Percentiles rank a stretch among this genome's conserved stretches.
Evolutionary conservation across 2,888 invertebrate genomes (phyloP).

Genomic region (Lepidonotus clava): DNA sequence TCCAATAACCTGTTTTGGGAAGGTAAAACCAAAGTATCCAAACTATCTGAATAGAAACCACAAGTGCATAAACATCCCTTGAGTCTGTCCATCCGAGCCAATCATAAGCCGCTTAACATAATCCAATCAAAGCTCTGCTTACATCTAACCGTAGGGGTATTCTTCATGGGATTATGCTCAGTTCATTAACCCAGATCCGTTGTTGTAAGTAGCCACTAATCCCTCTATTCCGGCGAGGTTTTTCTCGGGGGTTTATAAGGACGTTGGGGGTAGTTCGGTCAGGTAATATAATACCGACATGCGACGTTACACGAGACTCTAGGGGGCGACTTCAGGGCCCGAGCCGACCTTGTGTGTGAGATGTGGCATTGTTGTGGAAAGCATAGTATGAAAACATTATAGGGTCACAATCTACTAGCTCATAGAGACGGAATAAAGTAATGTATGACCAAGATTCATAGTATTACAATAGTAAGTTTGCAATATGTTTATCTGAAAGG

Average conservation of each 20-base stretch:
- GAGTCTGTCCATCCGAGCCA: neutral
- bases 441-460: too few species aligned
- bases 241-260: neutral
- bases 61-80: neutral
- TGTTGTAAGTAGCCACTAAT: neutral
- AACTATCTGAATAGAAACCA: too few species aligned
- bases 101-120: constrained; percentile 22
- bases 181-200: constrained; percentile 2
- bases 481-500: too few species aligned
- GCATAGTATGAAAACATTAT: too few species aligned
- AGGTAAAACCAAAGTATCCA: too few species aligned
- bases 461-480: too few species aligned
- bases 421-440: too few species aligned
- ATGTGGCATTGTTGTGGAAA: constrained; percentile 14
- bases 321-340: too few species aligned
- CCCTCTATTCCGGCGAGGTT: neutral
- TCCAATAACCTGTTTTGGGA: too few species aligned
- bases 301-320: neutral
- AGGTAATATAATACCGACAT: neutral
- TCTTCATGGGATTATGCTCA: neutral
- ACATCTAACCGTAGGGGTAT: neutral
- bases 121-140: constrained; percentile 8
- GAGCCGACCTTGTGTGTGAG: too few species aligned
- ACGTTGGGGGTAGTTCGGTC: neutral
- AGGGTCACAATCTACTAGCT: too few species aligned